Percentiles rank a stretch among this genome's conserved stretches.
These are phyloP conservation scores for Archocentrus centrarchus DNA, from an alignment of 2,113 vertebrate genomes.

Conservation along the genomic window DNA sequence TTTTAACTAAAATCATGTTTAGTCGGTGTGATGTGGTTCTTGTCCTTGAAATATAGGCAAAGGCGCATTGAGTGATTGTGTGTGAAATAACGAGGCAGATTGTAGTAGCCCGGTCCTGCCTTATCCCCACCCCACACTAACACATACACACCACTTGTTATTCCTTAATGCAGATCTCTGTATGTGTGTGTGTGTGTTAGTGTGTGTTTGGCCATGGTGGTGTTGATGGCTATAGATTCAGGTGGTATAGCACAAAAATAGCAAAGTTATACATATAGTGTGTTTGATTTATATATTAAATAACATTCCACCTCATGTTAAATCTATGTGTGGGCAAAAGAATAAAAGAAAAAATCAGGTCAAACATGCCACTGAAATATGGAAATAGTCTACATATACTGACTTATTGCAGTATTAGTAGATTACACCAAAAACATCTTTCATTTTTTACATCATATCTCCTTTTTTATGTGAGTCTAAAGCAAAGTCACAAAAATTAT, in stretches of 20 bases:
- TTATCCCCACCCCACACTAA: constrained; percentile 39
- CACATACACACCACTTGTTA: constrained; percentile 35
- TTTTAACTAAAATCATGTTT: constrained; percentile 2
- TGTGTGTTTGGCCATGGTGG: background rate
- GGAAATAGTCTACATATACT: background rate
- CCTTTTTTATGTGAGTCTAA: background rate
- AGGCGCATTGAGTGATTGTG: constrained; percentile 59
- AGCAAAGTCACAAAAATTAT: background rate
- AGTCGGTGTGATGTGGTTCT: constrained; percentile 46
- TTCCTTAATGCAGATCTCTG: constrained; percentile 31
- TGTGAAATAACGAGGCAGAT: constrained; percentile 59
- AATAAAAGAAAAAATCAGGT: background rate
- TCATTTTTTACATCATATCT: background rate
- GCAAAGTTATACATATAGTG: background rate
- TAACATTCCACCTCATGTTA: background rate
- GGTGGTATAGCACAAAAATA: background rate
- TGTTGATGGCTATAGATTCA: background rate
- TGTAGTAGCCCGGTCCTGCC: constrained; percentile 56
- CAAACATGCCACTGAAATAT: background rate
- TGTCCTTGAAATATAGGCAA: constrained; percentile 72
- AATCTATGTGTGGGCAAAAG: constrained; percentile 3
- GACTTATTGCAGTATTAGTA: background rate
- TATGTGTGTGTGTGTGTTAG: constrained; percentile 6
- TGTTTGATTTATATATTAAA: background rate
- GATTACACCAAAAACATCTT: background rate